These are phyloP conservation scores for Caenorhabditis sinica DNA, from an alignment of 2,888 invertebrate genomes.

Conservation along the genomic window DNA sequence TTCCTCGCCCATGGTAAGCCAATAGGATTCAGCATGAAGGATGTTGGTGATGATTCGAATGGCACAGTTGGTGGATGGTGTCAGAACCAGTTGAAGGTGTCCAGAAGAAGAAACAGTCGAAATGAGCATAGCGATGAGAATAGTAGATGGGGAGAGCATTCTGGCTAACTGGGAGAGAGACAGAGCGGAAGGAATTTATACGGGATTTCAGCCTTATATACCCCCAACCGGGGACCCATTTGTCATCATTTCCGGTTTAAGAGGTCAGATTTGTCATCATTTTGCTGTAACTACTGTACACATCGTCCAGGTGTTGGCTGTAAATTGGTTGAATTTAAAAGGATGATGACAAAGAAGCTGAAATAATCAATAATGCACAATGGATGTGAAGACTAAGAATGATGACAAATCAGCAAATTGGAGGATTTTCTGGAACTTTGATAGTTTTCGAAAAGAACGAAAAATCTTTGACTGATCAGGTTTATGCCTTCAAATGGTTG, in stretches of 20 bases:
- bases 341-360: not conserved
- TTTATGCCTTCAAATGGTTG: too few relatives aligned
- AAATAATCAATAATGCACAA: not conserved
- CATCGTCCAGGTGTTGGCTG: not conserved
- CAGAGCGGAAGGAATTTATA: not conserved
- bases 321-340: too few relatives aligned
- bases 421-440: too few relatives aligned
- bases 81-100: slow-evolving; percentile 29
- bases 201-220: not conserved
- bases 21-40: not conserved
- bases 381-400: not conserved
- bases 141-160: not conserved
- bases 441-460: too few relatives aligned
- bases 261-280: not conserved
- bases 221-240: not conserved
- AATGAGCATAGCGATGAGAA: not conserved
- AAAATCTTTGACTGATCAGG: too few relatives aligned
- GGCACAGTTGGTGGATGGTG: slow-evolving; percentile 12
- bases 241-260: not conserved
- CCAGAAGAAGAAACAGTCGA: slow-evolving; percentile 7
- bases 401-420: not conserved
- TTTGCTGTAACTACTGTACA: not conserved
- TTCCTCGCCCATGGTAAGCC: not conserved
- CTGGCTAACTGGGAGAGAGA: not conserved
- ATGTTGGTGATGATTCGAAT: slow-evolving; percentile 10